A percentile compares a stretch with the other conserved stretches of the same genome.
These are phyloP conservation scores for Sprattus sprattus DNA, from an alignment of 2,113 vertebrate genomes.

Conservation along the genomic window DNA sequence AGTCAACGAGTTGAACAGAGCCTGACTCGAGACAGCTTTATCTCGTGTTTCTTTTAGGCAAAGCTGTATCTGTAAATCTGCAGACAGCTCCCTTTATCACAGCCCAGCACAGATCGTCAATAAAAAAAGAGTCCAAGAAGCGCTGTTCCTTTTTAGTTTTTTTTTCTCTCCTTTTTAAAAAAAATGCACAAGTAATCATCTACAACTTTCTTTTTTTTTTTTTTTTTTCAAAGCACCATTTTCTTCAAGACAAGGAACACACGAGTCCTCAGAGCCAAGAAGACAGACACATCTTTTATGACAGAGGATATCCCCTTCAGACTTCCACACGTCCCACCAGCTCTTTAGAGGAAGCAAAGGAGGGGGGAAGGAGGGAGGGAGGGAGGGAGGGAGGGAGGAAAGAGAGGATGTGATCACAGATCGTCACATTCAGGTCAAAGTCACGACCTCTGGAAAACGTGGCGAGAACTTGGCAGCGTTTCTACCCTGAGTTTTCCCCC, in stretches of 20 bases:
- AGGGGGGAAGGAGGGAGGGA: constrained; percentile 42
- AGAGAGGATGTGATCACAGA: constrained; percentile 50
- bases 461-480: constrained; percentile 46
- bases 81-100: constrained; percentile 27
- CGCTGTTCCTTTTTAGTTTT: not conserved
- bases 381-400: not conserved
- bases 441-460: constrained; percentile 51
- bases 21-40: constrained; percentile 43
- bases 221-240: not conserved
- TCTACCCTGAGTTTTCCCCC: not conserved
- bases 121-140: not conserved
- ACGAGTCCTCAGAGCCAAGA: not conserved
- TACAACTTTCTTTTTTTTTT: not conserved
- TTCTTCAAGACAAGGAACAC: not conserved
- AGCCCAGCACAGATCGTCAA: constrained; percentile 21
- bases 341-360: not conserved
- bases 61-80: constrained; percentile 36
- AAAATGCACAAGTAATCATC: constrained; percentile 3
- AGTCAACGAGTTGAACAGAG: constrained; percentile 66
- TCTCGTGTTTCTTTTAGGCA: constrained; percentile 37
- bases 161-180: not conserved
- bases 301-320: constrained; percentile 18
- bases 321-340: not conserved
- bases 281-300: constrained; percentile 16
- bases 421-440: constrained; percentile 61